Evolutionary conservation across 30 jellyfish, hydroid and myxozoan species (phyloP), one percentile per base, ranked within the genome.

Genomic region (Chrysaora quinquecirrha): DNA sequence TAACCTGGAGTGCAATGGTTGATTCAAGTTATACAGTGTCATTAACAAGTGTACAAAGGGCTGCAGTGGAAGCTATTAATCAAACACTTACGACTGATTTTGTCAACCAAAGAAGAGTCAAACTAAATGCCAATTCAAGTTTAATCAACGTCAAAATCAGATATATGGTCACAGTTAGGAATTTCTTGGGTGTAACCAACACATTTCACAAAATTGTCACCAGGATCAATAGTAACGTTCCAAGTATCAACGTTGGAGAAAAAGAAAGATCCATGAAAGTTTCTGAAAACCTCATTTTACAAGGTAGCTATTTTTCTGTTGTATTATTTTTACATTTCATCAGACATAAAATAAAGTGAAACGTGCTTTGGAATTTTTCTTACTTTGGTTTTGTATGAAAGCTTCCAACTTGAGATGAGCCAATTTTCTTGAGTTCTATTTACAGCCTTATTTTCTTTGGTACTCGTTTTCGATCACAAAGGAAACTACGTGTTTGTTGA

Each of bases 231-330:
- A 50, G n/a, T 22, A 64, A 34, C 10, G 4, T 50, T 2, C 93
- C 93, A 9, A 9, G 56, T 2, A 4, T 82, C 23, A 1, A 0
- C 34, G 85, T 43, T 22, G 78, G 73, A 21, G 68, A 16, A 16
- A 18, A 24, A 3, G 22, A 43, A 20, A 68, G 84, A 31, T 1
- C 20, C 3, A 75, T 60, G 25, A 61, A 28, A 25, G 73, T 66
- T 3, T 64, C 84, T 28, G 48, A 66, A 49, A 58, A 49, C 6
- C 72, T 80, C 6, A 4, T 25, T 27, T 12, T 67, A 6, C 23
- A 66, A 64, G 91, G 91, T 80, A 65, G 1, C 35, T 7, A 50
- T 3, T n/a, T n/a, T n/a, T n/a, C n/a, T n/a, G n/a, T n/a, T n/a
- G n/a, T n/a, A n/a, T n/a, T n/a, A n/a, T n/a, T n/a, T n/a, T n/a